Conservation (phyloP, 1,140 invertebrate genomes). For the Drosophila cardini region DNA sequence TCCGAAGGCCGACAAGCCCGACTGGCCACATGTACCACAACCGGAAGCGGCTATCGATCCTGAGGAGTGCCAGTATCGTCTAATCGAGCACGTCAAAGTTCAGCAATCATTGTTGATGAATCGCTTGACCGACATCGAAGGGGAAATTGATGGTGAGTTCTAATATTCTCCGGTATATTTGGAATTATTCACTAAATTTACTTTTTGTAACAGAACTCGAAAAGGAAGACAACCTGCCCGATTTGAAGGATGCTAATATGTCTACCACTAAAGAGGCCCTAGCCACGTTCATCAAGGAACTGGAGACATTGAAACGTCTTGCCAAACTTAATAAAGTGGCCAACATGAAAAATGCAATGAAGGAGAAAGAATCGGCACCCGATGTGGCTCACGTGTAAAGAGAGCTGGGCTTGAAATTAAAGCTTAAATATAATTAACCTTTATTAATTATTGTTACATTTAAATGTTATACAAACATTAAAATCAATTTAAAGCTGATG, state of each 20-base stretch:
- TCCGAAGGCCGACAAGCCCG: constrained; percentile 49
- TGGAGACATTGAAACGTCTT: constrained; percentile 73
- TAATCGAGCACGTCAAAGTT: constrained; percentile 91
- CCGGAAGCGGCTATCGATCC: constrained; percentile 93
- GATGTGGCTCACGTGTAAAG: constrained; percentile 10
- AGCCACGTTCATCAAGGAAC: constrained; percentile 73
- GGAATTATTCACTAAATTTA: constrained; percentile 6
- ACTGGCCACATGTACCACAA: constrained; percentile 87
- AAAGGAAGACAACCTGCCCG: constrained; percentile 63
- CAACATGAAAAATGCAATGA: constrained; percentile 59
- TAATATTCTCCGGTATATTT: background rate
- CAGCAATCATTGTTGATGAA: constrained; percentile 90
- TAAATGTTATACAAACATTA: constrained; percentile 1
- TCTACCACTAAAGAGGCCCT: constrained; percentile 72
- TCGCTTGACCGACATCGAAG: constrained; percentile 90
- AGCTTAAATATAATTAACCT: background rate
- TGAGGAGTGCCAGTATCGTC: constrained; percentile 90
- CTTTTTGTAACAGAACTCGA: constrained; percentile 58
- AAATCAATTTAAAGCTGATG: background rate
- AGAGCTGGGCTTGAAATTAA: background rate
- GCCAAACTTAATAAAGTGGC: constrained; percentile 73
- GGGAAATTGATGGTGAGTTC: constrained; percentile 89
- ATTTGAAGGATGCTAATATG: constrained; percentile 63
- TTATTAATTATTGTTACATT: background rate
- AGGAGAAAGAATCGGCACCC: constrained; percentile 28